Conservation (phyloP, 2,888 invertebrate species). For the Bursaphelenchus okinawaensis region DNA sequence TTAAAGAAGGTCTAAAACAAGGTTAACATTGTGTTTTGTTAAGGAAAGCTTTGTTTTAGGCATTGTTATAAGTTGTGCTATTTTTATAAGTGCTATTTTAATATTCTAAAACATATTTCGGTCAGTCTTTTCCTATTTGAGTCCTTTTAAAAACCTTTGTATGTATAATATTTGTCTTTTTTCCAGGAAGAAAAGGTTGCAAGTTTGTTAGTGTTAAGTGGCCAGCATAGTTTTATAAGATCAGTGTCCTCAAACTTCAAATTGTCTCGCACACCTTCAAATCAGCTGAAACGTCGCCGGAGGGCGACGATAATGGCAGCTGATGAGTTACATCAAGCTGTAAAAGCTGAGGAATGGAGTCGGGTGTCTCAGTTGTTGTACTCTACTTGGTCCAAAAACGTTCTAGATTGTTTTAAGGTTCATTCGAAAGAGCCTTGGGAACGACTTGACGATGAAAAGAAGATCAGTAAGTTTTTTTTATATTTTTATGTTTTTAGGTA, state of each 20-base stretch:
- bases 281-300: background rate
- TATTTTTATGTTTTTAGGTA: slow-evolving; percentile 5
- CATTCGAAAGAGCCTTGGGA: slow-evolving; percentile 47
- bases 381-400: slow-evolving; percentile 45
- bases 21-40: no score
- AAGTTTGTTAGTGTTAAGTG: background rate
- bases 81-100: no score
- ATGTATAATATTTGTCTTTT: no score
- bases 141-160: no score
- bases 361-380: slow-evolving; percentile 37
- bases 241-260: background rate
- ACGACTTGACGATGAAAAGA: slow-evolving; percentile 33
- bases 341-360: slow-evolving; percentile 43
- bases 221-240: background rate
- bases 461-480: slow-evolving; percentile 33
- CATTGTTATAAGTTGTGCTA: no score
- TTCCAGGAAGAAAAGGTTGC: background rate
- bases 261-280: background rate
- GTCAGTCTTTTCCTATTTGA: no score
- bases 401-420: slow-evolving; percentile 34
- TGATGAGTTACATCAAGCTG: slow-evolving; percentile 44
- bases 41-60: no score
- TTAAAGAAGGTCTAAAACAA: no score
- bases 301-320: background rate
- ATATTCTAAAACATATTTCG: no score